Conservation (phyloP, 2,113 vertebrate species). For the Hemichromis elongatus region DNA sequence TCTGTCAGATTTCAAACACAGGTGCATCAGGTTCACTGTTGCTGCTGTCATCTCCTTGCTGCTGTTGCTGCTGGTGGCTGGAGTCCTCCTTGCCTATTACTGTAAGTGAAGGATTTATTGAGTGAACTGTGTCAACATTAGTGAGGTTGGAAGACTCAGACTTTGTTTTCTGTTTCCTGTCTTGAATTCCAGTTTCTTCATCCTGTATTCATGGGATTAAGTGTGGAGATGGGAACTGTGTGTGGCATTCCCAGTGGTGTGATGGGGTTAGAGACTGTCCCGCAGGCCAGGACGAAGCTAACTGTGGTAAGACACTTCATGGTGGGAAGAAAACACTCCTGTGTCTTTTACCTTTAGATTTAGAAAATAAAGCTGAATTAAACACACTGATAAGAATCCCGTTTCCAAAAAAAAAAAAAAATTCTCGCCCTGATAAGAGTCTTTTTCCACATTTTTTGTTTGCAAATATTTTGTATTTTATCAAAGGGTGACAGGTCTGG, state of each 20-base stretch:
- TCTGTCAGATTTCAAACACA: slow-evolving; percentile 25
- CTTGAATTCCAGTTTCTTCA: slow-evolving; percentile 37
- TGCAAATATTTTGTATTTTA: no score
- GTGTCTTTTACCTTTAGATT: neutral
- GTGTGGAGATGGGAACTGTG: slow-evolving; percentile 53
- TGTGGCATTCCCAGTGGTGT: slow-evolving; percentile 63
- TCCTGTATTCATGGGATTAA: slow-evolving; percentile 30
- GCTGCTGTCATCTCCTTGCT: slow-evolving; percentile 37
- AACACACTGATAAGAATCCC: neutral
- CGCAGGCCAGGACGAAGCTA: slow-evolving; percentile 54
- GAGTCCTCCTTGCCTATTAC: slow-evolving; percentile 57
- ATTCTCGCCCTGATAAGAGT: neutral
- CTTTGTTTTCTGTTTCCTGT: neutral
- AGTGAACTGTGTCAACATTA: neutral
- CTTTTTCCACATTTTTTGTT: rapidly evolving
- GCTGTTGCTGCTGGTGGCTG: slow-evolving; percentile 41
- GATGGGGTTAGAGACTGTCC: slow-evolving; percentile 43
- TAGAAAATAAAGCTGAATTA: neutral
- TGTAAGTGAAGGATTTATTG: slow-evolving; percentile 30
- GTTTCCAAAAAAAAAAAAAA: neutral
- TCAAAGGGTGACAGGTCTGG: neutral
- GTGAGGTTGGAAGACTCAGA: neutral
- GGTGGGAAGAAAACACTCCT: neutral
- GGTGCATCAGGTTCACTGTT: slow-evolving; percentile 13
- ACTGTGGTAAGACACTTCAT: slow-evolving; percentile 10